Percentiles rank a stretch among this genome's conserved stretches.
Conservation (phyloP, 2,797 vertebrate species). For the Leptodactylus fallax region DNA sequence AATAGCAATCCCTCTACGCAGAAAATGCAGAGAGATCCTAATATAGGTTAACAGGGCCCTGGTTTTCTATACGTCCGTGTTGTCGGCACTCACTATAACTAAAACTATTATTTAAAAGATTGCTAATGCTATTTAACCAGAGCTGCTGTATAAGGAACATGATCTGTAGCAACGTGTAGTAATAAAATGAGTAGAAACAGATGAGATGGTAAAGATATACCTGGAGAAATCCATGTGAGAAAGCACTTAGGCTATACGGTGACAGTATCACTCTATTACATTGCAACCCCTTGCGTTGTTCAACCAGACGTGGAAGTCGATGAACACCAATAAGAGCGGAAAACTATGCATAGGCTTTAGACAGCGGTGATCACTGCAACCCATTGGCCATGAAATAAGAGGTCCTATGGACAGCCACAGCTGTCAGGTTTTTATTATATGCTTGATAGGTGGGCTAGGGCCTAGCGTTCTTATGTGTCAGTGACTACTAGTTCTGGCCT, state of each 20-base stretch:
- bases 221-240: background rate
- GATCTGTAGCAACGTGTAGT: background rate
- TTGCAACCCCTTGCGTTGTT: too few species aligned
- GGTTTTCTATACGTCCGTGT: background rate
- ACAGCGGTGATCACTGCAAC: background rate
- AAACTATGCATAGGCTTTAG: background rate
- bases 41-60: slow-evolving; percentile 21
- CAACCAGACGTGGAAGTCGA: background rate
- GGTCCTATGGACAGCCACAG: background rate
- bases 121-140: background rate
- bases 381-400: background rate
- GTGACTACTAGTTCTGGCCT: too few species aligned
- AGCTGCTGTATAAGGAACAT: background rate
- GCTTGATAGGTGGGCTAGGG: background rate
- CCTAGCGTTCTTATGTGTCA: background rate
- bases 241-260: background rate
- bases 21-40: background rate
- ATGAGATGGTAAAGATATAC: background rate
- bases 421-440: background rate
- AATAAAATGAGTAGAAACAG: background rate
- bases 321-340: background rate
- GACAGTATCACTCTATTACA: background rate
- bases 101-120: background rate
- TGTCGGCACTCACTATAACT: background rate
- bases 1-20: background rate